Conservation (phyloP, 2,797 vertebrate genomes). For the Malacoctenus gilli region DNA sequence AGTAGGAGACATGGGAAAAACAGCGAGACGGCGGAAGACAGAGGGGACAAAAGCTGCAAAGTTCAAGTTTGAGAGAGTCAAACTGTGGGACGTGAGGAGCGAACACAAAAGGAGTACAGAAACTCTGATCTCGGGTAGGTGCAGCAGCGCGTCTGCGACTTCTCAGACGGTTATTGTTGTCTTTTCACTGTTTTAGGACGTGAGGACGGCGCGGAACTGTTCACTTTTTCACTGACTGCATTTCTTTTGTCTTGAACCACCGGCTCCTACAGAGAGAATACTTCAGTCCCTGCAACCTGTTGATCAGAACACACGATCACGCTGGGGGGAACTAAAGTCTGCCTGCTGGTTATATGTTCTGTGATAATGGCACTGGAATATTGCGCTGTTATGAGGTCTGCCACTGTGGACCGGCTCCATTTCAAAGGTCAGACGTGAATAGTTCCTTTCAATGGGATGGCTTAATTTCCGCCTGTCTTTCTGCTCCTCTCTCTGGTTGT, state of each 20-base stretch:
- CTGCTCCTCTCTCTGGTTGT: slow-evolving; percentile 42
- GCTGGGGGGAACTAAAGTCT: slow-evolving; percentile 31
- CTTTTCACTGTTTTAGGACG: slow-evolving; percentile 56
- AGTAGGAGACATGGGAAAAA: slow-evolving; percentile 35
- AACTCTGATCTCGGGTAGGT: slow-evolving; percentile 70
- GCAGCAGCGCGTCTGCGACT: slow-evolving; percentile 36
- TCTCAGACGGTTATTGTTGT: slow-evolving; percentile 23
- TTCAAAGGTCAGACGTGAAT: slow-evolving; percentile 82
- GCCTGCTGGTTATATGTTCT: slow-evolving; percentile 52
- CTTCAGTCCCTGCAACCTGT: slow-evolving; percentile 65
- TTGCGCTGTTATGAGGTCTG: slow-evolving; percentile 52
- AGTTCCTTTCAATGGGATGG: slow-evolving; percentile 73
- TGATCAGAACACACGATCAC: slow-evolving; percentile 59
- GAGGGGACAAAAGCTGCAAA: no score
- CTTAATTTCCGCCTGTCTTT: slow-evolving; percentile 49
- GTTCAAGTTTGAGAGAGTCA: slow-evolving; percentile 2
- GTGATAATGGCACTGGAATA: slow-evolving; percentile 51
- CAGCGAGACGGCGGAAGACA: no score
- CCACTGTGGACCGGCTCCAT: slow-evolving; percentile 63
- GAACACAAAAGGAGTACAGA: slow-evolving; percentile 40
- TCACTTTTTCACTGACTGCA: slow-evolving; percentile 33
- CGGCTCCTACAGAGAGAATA: slow-evolving; percentile 39
- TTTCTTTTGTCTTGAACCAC: slow-evolving; percentile 19
- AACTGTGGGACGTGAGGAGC: slow-evolving; percentile 24
- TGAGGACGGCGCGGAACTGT: slow-evolving; percentile 36